A percentile compares a stretch with the other conserved stretches of the same genome.
phyloP scores from a whole-genome alignment of 2,888 invertebrate species.

The Lomographa bimaculata region DNA sequence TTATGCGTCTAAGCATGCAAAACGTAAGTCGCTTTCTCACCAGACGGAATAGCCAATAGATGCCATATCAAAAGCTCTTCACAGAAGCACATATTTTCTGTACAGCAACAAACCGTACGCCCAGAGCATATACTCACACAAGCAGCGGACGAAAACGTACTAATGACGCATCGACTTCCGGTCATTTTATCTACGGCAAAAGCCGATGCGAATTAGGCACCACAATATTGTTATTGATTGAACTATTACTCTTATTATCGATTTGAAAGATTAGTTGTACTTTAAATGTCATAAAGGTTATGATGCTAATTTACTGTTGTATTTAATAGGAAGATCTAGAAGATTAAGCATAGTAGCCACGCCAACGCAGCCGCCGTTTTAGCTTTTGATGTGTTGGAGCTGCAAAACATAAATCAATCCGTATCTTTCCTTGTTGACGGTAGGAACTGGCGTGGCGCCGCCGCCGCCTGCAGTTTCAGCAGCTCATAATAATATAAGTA shows the following conservation, averaged over 20 bases:
- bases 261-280: too few relatives aligned
- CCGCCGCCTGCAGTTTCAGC: conserved; percentile 24
- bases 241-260: too few relatives aligned
- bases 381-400: conserved; percentile 28
- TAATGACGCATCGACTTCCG: conserved; percentile 81
- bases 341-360: conserved; percentile 13
- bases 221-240: too few relatives aligned
- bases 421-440: conserved; percentile 30
- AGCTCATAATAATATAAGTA: conserved; percentile 15
- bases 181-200: conserved; percentile 72
- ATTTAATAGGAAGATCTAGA: conserved; percentile 7
- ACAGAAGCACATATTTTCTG: conserved; percentile 9
- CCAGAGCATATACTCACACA: conserved; percentile 62
- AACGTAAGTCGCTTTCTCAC: conserved; percentile 16
- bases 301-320: conserved; percentile 1
- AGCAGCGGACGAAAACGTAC: conserved; percentile 72
- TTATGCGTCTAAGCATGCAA: conserved; percentile 25
- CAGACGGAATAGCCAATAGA: conserved; percentile 7
- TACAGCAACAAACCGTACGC: conserved; percentile 14
- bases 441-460: conserved; percentile 21
- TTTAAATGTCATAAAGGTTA: conserved; percentile 3
- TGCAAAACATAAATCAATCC: conserved; percentile 32
- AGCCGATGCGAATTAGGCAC: conserved; percentile 42
- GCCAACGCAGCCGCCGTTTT: conserved; percentile 14
- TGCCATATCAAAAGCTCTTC: conserved; percentile 16